These are phyloP conservation scores for Girardia tigrina DNA, from an alignment of 2,888 invertebrate species.

Conservation along the genomic window DNA sequence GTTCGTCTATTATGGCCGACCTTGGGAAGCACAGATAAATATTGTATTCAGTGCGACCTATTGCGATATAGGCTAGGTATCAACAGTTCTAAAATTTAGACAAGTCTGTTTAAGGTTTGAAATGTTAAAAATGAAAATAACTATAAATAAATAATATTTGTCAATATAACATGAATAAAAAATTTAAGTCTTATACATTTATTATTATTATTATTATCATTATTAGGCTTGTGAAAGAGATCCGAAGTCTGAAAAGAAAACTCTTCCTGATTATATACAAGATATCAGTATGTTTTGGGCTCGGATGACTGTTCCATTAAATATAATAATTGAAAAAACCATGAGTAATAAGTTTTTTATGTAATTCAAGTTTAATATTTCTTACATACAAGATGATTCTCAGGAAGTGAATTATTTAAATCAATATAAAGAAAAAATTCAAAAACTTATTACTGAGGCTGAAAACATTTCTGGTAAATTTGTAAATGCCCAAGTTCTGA, in stretches of 20 bases:
- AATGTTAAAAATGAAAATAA: no score
- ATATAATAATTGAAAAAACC: neutral
- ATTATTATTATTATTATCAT: neutral
- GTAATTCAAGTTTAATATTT: no score
- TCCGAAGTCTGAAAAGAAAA: neutral
- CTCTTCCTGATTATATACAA: neutral
- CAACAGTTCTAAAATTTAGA: no score
- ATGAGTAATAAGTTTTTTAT: no score
- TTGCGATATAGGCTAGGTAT: no score
- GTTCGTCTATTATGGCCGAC: no score
- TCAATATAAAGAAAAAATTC: slow-evolving; percentile 17
- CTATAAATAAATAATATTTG: no score
- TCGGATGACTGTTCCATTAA: neutral
- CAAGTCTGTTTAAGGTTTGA: no score
- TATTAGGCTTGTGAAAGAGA: neutral
- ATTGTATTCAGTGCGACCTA: no score
- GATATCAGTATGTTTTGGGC: slow-evolving; percentile 17
- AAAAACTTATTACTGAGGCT: neutral
- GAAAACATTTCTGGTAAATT: neutral
- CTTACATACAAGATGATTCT: neutral
- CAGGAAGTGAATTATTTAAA: slow-evolving; percentile 6
- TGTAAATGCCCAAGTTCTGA: neutral
- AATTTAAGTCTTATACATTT: neutral
- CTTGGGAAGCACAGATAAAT: no score
- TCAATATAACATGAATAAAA: no score